Conservation (phyloP, 2,888 invertebrate genomes). For the Strigamia maritima region DNA sequence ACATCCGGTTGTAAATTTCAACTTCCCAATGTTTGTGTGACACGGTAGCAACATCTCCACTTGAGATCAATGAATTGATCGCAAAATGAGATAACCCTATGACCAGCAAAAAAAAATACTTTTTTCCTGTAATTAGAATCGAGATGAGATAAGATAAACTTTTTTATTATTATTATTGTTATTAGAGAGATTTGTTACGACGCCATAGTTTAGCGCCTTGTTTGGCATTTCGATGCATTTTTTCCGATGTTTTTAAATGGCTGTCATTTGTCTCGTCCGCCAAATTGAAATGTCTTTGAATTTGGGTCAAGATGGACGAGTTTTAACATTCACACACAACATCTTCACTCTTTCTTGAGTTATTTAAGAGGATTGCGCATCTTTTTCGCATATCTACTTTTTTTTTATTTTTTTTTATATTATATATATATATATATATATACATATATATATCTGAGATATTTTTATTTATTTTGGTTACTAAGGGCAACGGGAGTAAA, state of each 20-base stretch:
- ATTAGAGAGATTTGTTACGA: background rate
- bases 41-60: conserved; percentile 10
- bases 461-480: background rate
- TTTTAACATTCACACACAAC: background rate
- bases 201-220: background rate
- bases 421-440: too few relatives aligned
- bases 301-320: conserved; percentile 16
- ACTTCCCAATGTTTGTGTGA: conserved; percentile 28
- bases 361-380: conserved; percentile 19
- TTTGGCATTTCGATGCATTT: background rate
- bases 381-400: conserved; percentile 9
- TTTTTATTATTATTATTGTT: background rate
- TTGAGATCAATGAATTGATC: conserved; percentile 16
- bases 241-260: background rate
- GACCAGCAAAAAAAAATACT: conserved; percentile 19
- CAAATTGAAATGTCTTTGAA: conserved; percentile 1
- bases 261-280: conserved; percentile 22
- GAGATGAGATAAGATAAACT: conserved; percentile 6
- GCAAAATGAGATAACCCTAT: conserved; percentile 1
- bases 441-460: too few relatives aligned
- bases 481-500: background rate
- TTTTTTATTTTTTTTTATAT: background rate
- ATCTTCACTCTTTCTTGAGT: background rate
- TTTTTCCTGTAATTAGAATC: conserved; percentile 21
- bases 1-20: conserved; percentile 20